Base-by-base conservation (phyloP, 2,113 vertebrate genomes). In the Syngnathus typhle region DNA sequence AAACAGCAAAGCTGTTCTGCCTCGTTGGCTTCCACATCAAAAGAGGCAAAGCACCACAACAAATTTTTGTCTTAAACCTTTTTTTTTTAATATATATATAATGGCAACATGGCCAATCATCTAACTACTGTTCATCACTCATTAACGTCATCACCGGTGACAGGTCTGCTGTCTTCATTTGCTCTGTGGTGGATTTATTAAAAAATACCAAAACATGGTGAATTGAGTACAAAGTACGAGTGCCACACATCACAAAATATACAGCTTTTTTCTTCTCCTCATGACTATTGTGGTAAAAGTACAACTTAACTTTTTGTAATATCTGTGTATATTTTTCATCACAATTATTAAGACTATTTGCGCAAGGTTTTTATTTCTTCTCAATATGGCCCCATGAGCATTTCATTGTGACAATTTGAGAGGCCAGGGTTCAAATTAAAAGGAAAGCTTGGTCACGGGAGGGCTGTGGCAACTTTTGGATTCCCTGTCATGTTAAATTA, bases 151-250 rank as follows among this genome's bases (percentile, higher is more conserved):
- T 81, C 68, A 70, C 51, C 63, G 68, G 80, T 5, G 81, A 79
- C 82, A n/a, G n/a, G 81, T 73, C 80, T 84, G 78, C 77, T 82
- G 83, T 76, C 81, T 27, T 63, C 68, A 80, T 68, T 65, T 36
- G 65, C 68, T 73, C 44, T 64, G 59, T 71, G 59, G n/a, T 39
- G 43, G 59, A 36, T 68, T 19, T 18, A 16, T 62, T 23, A 21
- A 43, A 61, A 32, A 61, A 61, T 13, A 41, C 37, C 38, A n/a
- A n/a, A 61, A 43, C 38, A n/a, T 5, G 9, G 38, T 13, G 19
- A 19, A 12, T 36, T 56, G 27, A 32, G 55, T 58, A 16, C 13
- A 39, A 61, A 41, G 19, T 21, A 61, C 21, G 38, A 21, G 38
- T 61, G 38, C n/a, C 60, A 43, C 38, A n/a, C 9, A 12, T 23